Evolutionary conservation across 2,888 invertebrate species (phyloP).

Genomic region (Lysandra coridon): DNA sequence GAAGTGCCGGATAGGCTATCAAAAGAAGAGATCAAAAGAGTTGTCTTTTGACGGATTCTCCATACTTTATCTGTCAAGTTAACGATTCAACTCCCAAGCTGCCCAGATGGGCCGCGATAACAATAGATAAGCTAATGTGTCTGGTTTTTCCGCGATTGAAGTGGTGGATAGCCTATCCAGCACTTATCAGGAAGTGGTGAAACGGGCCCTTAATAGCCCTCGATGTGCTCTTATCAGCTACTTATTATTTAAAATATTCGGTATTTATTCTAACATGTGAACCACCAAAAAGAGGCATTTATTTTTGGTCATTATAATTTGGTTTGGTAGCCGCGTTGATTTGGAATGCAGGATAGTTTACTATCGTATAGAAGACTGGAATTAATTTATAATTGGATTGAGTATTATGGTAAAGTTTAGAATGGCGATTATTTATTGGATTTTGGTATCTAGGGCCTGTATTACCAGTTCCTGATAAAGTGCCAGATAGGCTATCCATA

Average conservation of each 20-base stretch:
- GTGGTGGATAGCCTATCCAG: too few relatives aligned
- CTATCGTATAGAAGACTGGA: conserved; percentile 77
- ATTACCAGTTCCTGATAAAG: too few relatives aligned
- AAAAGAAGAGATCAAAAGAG: too few relatives aligned
- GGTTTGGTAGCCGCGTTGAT: not conserved
- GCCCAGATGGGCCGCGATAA: too few relatives aligned
- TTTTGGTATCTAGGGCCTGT: not conserved
- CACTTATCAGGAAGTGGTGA: too few relatives aligned
- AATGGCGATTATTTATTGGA: not conserved
- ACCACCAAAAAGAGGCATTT: conserved; percentile 22
- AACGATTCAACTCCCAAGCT: too few relatives aligned
- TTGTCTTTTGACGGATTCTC: too few relatives aligned
- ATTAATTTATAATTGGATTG: conserved; percentile 58
- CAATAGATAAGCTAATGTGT: too few relatives aligned
- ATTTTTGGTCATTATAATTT: not conserved
- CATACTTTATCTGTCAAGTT: too few relatives aligned
- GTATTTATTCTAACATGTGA: not conserved
- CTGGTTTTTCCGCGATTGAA: too few relatives aligned
- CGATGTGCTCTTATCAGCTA: conserved; percentile 13
- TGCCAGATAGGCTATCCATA: too few relatives aligned
- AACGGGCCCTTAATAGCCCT: not conserved
- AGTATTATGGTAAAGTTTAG: conserved; percentile 17
- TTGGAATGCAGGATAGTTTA: conserved; percentile 48
- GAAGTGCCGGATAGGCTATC: too few relatives aligned
- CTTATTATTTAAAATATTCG: not conserved